Evolutionary conservation across 2,113 vertebrate genomes (phyloP).

Genomic region (Equus quagga): DNA sequence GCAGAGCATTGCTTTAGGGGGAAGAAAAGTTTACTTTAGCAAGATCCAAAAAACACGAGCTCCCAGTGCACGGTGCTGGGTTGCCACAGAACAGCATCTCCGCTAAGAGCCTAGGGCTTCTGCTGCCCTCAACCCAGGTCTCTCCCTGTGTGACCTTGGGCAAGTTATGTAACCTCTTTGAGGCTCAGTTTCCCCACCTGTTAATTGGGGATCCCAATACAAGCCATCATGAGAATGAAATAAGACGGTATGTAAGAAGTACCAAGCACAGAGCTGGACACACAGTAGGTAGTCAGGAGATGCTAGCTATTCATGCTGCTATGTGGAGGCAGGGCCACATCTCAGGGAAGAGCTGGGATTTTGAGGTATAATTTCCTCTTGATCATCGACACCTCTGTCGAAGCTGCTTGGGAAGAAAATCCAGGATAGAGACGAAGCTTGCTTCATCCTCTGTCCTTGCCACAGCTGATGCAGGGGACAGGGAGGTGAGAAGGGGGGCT

Average conservation of each 20-base stretch:
- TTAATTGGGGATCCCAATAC: background rate
- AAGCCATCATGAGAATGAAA: background rate
- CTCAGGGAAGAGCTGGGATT: background rate
- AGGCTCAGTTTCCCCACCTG: background rate
- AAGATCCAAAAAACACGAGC: background rate
- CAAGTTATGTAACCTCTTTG: background rate
- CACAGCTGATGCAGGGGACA: background rate
- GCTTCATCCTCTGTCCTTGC: constrained; percentile 9
- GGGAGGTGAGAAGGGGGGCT: background rate
- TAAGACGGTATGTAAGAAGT: background rate
- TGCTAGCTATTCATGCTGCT: background rate
- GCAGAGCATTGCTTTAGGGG: background rate
- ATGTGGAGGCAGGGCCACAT: background rate
- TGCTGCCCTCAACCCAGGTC: background rate
- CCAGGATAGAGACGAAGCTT: background rate
- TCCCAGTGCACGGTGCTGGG: background rate
- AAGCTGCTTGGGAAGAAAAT: background rate
- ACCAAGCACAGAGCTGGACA: background rate
- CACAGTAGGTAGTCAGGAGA: background rate
- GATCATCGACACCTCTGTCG: background rate
- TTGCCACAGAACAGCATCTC: background rate
- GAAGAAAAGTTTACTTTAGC: background rate
- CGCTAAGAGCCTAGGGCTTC: background rate
- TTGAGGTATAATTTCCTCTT: background rate
- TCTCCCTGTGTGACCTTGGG: background rate